These are phyloP conservation scores for Pyrocoelia pectoralis DNA, from an alignment of 2,888 invertebrate genomes.

Conservation along the genomic window DNA sequence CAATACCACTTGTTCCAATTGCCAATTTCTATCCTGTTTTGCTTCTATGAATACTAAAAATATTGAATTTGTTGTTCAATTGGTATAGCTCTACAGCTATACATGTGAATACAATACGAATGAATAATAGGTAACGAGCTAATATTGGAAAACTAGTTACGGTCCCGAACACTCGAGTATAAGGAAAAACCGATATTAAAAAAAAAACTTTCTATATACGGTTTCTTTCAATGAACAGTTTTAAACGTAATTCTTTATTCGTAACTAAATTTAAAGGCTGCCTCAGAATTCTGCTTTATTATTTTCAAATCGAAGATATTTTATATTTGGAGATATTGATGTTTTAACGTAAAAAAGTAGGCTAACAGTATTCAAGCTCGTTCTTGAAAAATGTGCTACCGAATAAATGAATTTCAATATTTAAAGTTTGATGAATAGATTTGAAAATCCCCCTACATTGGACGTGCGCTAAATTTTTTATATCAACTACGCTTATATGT, in stretches of 20 bases:
- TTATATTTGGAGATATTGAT: background rate
- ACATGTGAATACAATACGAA: background rate
- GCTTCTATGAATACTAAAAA: no score
- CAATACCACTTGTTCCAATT: no score
- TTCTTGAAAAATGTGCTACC: background rate
- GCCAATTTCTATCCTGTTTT: no score
- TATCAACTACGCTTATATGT: background rate
- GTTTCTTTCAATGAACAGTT: background rate
- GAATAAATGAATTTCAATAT: conserved; percentile 1
- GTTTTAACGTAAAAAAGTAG: background rate
- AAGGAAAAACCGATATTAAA: background rate
- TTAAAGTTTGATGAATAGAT: conserved; percentile 1
- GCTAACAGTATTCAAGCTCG: background rate
- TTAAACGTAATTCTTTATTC: no score
- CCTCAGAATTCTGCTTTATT: background rate
- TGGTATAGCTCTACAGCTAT: background rate
- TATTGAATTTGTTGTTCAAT: background rate
- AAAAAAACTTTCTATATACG: background rate
- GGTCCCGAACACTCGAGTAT: background rate
- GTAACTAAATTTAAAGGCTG: background rate
- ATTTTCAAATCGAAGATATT: background rate
- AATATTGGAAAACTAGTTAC: conserved; percentile 1
- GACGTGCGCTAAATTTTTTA: background rate
- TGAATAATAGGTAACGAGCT: background rate
- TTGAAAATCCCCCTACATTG: background rate